These are phyloP conservation scores for Trichechus manatus DNA, from an alignment of 2,113 vertebrate genomes.

Conservation along the genomic window DNA sequence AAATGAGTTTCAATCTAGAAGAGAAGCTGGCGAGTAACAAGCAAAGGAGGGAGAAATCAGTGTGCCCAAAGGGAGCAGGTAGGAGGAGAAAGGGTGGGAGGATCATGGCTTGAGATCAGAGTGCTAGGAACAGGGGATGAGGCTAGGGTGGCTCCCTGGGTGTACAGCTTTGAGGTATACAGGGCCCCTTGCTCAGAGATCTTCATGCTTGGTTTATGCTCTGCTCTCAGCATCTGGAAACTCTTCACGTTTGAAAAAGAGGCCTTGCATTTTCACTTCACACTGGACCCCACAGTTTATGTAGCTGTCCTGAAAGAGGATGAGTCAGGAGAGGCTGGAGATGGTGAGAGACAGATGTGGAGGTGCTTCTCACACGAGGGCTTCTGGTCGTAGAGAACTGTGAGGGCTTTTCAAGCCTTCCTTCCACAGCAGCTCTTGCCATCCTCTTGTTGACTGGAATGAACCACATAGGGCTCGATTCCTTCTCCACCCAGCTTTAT, in stretches of 20 bases:
- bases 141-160: neutral
- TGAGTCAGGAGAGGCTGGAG: neutral
- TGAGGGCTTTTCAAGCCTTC: neutral
- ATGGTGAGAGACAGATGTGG: accelerated
- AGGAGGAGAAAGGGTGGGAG: accelerated
- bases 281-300: neutral
- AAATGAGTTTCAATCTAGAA: neutral
- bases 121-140: accelerated
- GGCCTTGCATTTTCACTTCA: neutral
- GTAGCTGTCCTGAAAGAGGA: neutral
- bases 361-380: accelerated
- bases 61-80: accelerated
- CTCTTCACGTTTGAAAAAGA: neutral
- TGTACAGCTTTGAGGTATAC: neutral
- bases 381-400: neutral
- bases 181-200: too few species aligned
- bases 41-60: too few species aligned
- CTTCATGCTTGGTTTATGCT: neutral
- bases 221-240: neutral
- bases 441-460: neutral
- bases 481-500: neutral
- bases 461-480: neutral
- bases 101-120: neutral
- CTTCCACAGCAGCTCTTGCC: neutral
- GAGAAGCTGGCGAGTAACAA: neutral